Base-by-base conservation (phyloP, 2,888 invertebrate genomes). In the Druceiella hillmani region DNA sequence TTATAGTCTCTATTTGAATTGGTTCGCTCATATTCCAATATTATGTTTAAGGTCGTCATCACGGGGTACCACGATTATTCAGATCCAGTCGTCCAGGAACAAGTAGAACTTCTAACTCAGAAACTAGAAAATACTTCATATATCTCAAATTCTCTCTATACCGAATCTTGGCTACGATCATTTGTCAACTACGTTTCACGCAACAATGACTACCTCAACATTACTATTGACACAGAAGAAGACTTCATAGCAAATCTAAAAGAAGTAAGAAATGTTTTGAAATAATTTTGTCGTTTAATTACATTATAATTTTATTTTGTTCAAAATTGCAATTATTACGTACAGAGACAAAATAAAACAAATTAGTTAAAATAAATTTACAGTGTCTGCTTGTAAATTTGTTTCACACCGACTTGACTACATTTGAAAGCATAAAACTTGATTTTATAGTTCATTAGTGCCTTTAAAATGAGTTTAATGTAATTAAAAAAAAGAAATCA, bases 91-190 rank as follows among this genome's bases (percentile, higher is more conserved):
- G 71, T 85, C 2, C 90, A 91, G 58, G 64, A 75, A n/a, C 78
- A 85, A 64, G 78, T 92, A 16, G 90, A 91, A 61, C 74, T 78
- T 35, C 62, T 92, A 41, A 86, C 89, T 1, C 76, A 78, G 47
- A 78, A 75, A 15, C 71, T 92, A 46, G 92, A 92, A 58, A 82
- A 82, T 42, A 87, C 87, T 0, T 77, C 81, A 0, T 91, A 83
- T 58, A 82, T 90, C 38, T 83, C 84, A 2, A 81, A 80, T 25
- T 80, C 84, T 0, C 59, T 87, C 2, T 89, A 89, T 57, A 89
- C 91, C 0, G 90, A 91, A 61, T 91, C 89, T 0, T 93, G 92
- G 92, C 64, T 92, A 15, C 72, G 91, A 38, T 83, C 84, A 15
- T 92, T 89, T 55, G 67, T 87, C 1, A 79, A 81, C 34, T 90